phyloP scores from a whole-genome alignment of 2,113 vertebrate species.

The Pterophyllum scalare region DNA sequence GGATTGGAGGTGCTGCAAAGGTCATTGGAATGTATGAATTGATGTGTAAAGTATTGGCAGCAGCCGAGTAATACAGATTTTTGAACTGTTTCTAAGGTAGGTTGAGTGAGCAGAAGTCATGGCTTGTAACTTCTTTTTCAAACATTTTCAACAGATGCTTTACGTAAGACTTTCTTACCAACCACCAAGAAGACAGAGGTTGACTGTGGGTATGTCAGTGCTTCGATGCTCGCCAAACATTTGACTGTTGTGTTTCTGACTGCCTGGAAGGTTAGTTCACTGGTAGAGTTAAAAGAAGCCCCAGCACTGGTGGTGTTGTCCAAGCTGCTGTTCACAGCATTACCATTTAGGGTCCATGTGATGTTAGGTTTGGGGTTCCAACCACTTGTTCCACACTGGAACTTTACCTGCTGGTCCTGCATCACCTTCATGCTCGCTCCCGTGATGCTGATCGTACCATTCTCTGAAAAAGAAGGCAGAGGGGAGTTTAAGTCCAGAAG shows the following conservation, averaged over 20 bases:
- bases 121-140: neutral
- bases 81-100: neutral
- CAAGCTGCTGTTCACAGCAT: slow-evolving; percentile 37
- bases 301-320: slow-evolving; percentile 73
- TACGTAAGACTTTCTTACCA: slow-evolving; percentile 52
- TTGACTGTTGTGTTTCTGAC: slow-evolving; percentile 71
- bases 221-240: slow-evolving; percentile 81
- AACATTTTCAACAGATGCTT: neutral
- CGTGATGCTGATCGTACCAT: slow-evolving; percentile 81
- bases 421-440: slow-evolving; percentile 70
- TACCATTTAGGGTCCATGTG: slow-evolving; percentile 81
- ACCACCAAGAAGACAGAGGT: slow-evolving; percentile 80
- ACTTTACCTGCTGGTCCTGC: slow-evolving; percentile 76
- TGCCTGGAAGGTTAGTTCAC: slow-evolving; percentile 79
- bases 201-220: slow-evolving; percentile 65
- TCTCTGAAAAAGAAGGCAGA: slow-evolving; percentile 73
- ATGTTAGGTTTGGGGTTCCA: slow-evolving; percentile 85
- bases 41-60: neutral
- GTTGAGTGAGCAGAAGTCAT: neutral
- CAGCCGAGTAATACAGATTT: neutral
- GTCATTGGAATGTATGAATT: neutral
- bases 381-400: slow-evolving; percentile 80
- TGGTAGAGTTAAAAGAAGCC: slow-evolving; percentile 73
- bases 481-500: neutral
- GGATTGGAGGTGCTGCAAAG: neutral